Evolutionary conservation across 1,140 invertebrate species (phyloP).

Genomic region (Ceratosolen solmsi): DNA sequence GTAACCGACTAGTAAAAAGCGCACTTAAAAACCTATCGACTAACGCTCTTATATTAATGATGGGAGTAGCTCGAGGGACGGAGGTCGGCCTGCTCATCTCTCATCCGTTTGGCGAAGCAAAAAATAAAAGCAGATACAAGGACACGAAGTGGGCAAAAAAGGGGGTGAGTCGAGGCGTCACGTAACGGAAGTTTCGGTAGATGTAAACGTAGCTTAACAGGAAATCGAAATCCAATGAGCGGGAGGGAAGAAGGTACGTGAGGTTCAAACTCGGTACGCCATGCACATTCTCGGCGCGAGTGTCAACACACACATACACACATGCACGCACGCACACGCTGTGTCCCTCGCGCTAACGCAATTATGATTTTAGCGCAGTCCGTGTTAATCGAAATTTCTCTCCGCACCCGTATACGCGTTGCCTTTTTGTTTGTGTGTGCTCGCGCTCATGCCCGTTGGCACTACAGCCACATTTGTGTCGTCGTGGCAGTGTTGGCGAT

Average conservation of each 20-base stretch:
- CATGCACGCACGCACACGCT: no score
- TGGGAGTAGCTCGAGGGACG: no score
- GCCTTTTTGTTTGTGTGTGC: no score
- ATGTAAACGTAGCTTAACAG: constrained; percentile 42
- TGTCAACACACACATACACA: background rate
- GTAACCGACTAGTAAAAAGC: no score
- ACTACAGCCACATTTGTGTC: no score
- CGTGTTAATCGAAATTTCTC: constrained; percentile 32
- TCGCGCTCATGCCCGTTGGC: no score
- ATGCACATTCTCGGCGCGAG: background rate
- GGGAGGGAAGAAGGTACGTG: background rate
- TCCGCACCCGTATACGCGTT: background rate
- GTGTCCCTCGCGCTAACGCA: constrained; percentile 32
- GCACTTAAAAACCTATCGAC: no score
- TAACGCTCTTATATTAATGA: no score
- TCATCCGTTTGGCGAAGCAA: background rate
- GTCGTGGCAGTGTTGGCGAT: background rate
- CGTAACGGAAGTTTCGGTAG: constrained; percentile 38
- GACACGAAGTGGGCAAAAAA: background rate
- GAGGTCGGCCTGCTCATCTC: no score
- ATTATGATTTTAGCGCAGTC: constrained; percentile 45
- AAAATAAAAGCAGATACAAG: background rate
- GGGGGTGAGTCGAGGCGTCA: background rate
- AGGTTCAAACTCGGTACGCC: background rate
- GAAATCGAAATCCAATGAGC: constrained; percentile 45